Percentiles rank a stretch among this genome's conserved stretches.
Conservation (phyloP, 1,140 invertebrate species). For the Calycopis cecrops region DNA sequence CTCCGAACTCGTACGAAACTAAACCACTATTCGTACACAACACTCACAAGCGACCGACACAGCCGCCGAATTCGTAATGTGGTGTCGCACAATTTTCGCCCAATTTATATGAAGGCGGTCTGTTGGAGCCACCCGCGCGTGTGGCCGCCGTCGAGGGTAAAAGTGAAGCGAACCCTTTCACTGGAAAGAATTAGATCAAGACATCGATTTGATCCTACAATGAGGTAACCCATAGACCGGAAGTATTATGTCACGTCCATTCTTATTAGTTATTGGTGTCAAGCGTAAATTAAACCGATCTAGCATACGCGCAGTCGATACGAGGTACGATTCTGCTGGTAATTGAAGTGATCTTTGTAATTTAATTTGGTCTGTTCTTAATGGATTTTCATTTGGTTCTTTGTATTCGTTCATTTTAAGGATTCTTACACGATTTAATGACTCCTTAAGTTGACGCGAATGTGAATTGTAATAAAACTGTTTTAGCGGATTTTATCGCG, state of each 20-base stretch:
- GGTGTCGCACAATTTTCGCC: conserved; percentile 59
- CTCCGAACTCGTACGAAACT: conserved; percentile 51
- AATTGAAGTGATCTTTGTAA: no score
- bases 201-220: conserved; percentile 57
- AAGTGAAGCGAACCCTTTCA: conserved; percentile 71
- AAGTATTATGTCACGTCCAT: conserved; percentile 51
- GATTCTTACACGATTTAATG: no score
- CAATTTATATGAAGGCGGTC: conserved; percentile 66
- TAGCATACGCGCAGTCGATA: background rate
- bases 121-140: conserved; percentile 41
- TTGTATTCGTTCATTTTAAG: no score
- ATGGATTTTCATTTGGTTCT: no score
- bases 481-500: no score
- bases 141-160: conserved; percentile 55
- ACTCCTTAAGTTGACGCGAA: no score
- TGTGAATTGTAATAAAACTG: no score
- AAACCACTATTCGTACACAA: conserved; percentile 53
- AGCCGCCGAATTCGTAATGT: conserved; percentile 72
- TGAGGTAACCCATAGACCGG: conserved; percentile 59
- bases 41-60: conserved; percentile 46
- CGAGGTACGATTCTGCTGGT: background rate
- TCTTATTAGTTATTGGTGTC: conserved; percentile 50
- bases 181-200: conserved; percentile 68
- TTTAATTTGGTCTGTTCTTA: no score
- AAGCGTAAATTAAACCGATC: conserved; percentile 2